These are phyloP conservation scores for Orchesella flavescens DNA, from an alignment of 2,888 invertebrate species.

Conservation along the genomic window DNA sequence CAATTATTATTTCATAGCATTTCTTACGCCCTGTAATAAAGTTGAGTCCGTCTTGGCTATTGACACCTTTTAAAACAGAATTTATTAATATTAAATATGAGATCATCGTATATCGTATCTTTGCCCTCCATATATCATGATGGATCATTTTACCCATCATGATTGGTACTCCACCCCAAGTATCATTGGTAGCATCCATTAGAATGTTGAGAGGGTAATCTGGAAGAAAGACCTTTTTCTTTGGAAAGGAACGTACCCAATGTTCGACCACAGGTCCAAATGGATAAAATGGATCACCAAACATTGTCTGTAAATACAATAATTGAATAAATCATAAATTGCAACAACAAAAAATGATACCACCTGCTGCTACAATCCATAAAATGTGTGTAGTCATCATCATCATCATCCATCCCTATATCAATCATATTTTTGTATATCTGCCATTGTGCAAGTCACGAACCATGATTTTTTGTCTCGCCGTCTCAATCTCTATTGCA, in stretches of 20 bases:
- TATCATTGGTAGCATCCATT: constrained; percentile 19
- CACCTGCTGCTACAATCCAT: no score
- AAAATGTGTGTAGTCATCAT: not conserved
- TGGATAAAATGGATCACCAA: constrained; percentile 37
- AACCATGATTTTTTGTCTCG: constrained; percentile 38
- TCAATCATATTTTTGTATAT: not conserved
- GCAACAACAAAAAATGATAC: no score
- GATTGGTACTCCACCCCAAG: constrained; percentile 56
- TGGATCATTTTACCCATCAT: constrained; percentile 48
- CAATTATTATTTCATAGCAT: not conserved
- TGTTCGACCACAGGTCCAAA: constrained; percentile 61
- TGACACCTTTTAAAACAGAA: constrained; percentile 32
- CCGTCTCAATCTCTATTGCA: constrained; percentile 26
- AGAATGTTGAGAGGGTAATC: constrained; percentile 56
- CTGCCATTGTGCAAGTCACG: no score
- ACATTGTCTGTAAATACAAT: not conserved
- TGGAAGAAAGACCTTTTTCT: constrained; percentile 36
- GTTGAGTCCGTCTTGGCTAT: constrained; percentile 44
- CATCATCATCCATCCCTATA: not conserved
- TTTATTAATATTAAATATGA: no score
- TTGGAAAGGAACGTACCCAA: constrained; percentile 49
- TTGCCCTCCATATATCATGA: no score
- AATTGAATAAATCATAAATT: not conserved
- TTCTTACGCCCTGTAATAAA: constrained; percentile 47
- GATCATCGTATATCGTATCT: no score